Conservation (phyloP, 2,113 vertebrate genomes). For the Perca schrenkii region DNA sequence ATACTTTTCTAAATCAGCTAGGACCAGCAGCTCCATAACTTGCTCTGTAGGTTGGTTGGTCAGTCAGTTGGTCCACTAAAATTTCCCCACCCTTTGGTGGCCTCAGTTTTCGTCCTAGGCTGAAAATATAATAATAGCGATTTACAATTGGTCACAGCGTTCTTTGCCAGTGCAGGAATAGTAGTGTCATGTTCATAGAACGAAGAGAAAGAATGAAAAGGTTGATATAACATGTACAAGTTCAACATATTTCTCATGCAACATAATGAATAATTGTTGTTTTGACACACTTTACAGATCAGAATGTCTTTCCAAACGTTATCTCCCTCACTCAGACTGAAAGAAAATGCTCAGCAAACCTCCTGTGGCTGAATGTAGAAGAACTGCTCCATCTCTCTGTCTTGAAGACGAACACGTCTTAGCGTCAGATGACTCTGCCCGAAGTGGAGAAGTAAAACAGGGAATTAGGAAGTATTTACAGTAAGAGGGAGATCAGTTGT, state of each 20-base stretch:
- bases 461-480: conserved; percentile 66
- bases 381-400: conserved; percentile 8
- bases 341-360: background rate
- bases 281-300: conserved; percentile 21
- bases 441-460: conserved; percentile 48
- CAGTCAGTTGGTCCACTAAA: no score
- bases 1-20: background rate
- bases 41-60: no score
- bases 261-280: background rate
- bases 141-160: no score
- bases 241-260: no score
- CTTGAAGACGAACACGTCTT: conserved; percentile 1
- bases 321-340: background rate
- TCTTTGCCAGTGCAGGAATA: no score
- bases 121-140: no score
- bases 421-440: conserved; percentile 19
- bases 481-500: conserved; percentile 48
- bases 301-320: background rate
- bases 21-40: no score
- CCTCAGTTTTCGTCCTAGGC: no score
- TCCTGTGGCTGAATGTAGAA: conserved; percentile 20
- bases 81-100: no score
- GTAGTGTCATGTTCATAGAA: no score
- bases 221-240: background rate
- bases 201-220: no score